A percentile compares a stretch with the other conserved stretches of the same genome.
Evolutionary conservation across 2,888 invertebrate species (phyloP).

Genomic region (Omphaloscelis lunosa): DNA sequence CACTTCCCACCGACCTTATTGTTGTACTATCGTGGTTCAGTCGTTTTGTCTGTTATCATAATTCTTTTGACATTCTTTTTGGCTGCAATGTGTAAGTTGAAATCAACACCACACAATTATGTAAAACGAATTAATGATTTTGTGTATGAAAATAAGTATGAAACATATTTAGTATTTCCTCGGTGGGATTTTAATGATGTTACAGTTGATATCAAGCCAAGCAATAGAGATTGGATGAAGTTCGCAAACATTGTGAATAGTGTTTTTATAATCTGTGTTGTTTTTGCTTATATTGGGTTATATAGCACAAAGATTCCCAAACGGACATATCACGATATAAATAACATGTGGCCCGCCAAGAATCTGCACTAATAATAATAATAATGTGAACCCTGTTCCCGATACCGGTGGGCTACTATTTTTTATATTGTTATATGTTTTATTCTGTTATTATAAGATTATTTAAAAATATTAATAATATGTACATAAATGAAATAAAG

Average conservation of each 20-base stretch:
- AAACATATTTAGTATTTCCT: slow-evolving; percentile 66
- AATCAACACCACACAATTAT: slow-evolving; percentile 55
- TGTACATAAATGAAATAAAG: too few species aligned
- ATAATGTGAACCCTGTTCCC: too few species aligned
- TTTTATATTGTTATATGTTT: too few species aligned
- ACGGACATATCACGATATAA: slow-evolving; percentile 18
- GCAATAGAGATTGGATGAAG: slow-evolving; percentile 65
- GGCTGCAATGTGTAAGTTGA: slow-evolving; percentile 59
- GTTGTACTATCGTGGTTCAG: slow-evolving; percentile 71
- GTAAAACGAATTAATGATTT: slow-evolving; percentile 66
- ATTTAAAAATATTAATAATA: too few species aligned
- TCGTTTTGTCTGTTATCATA: slow-evolving; percentile 65
- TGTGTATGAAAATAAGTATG: slow-evolving; percentile 60
- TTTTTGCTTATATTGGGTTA: slow-evolving; percentile 66
- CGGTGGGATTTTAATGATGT: slow-evolving; percentile 61
- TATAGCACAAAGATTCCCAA: slow-evolving; percentile 69
- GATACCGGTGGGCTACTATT: too few species aligned
- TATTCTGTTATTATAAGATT: too few species aligned
- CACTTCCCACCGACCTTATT: slow-evolving; percentile 69
- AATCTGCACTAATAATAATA: too few species aligned
- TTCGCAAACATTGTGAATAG: slow-evolving; percentile 72
- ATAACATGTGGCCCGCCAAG: too few species aligned
- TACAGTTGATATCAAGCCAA: slow-evolving; percentile 21
- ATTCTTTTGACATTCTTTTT: slow-evolving; percentile 68
- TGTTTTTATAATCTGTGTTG: slow-evolving; percentile 56